Evolutionary conservation across 2,888 invertebrate genomes (phyloP).

Genomic region (Rambutsinella grinnellia): DNA sequence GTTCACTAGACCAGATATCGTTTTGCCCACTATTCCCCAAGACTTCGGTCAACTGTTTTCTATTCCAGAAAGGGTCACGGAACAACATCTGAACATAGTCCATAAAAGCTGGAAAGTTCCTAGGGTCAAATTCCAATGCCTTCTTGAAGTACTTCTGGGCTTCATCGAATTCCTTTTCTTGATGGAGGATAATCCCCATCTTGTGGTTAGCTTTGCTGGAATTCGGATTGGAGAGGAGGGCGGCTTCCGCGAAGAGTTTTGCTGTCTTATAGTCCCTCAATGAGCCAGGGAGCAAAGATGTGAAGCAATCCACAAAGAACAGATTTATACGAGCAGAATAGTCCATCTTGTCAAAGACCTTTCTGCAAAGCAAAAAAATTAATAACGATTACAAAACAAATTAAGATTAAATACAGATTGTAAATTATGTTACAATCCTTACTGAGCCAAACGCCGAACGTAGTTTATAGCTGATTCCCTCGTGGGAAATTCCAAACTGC

Average conservation of each 20-base stretch:
- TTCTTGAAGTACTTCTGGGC: neutral
- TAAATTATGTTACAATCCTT: too few relatives aligned
- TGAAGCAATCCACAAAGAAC: neutral
- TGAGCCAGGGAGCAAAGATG: neutral
- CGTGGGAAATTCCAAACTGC: neutral
- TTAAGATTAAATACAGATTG: too few relatives aligned
- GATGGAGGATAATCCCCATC: neutral
- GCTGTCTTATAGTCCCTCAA: neutral
- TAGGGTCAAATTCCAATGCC: neutral
- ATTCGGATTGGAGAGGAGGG: neutral
- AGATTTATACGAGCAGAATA: neutral
- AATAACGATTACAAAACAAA: too few relatives aligned
- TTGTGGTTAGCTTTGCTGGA: slow-evolving; percentile 12
- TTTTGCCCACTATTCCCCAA: too few relatives aligned
- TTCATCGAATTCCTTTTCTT: neutral
- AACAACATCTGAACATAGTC: neutral
- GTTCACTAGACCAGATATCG: too few relatives aligned
- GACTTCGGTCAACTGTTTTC: too few relatives aligned
- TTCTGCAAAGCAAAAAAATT: slow-evolving; percentile 1
- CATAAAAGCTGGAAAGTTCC: slow-evolving; percentile 5
- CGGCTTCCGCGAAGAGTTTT: neutral
- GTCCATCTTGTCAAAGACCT: neutral
- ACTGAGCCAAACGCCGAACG: too few relatives aligned
- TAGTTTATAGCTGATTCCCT: neutral
- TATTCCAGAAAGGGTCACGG: too few relatives aligned